Evolutionary conservation across 2,113 vertebrate species (phyloP).

Genomic region (Nyctibius bracteatus): DNA sequence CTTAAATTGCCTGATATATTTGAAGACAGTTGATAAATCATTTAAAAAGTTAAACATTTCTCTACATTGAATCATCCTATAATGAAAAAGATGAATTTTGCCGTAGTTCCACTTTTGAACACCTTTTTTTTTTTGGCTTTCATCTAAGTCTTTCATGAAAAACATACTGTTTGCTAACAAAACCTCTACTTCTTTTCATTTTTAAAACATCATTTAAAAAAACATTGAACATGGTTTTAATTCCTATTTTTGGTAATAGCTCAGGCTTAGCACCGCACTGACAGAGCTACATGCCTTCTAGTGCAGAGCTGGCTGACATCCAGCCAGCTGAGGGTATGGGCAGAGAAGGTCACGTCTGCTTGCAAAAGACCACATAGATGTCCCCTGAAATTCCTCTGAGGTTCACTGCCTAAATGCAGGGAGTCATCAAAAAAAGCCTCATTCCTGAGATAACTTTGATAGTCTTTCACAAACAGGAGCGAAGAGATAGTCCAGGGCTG

Average conservation of each 20-base stretch:
- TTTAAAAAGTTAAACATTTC: background rate
- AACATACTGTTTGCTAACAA: background rate
- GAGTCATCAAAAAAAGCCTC: background rate
- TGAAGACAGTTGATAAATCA: slow-evolving; percentile 26
- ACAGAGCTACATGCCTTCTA: background rate
- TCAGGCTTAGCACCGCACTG: background rate
- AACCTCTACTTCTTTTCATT: background rate
- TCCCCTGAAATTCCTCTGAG: background rate
- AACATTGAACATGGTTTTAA: background rate
- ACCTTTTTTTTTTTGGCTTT: background rate
- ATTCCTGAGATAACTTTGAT: background rate
- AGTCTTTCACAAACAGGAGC: background rate
- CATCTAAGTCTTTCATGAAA: background rate
- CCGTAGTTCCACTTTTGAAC: background rate
- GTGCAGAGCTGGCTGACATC: background rate
- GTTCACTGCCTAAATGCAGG: background rate
- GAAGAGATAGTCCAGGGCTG: accelerated
- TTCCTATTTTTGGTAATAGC: slow-evolving; percentile 33
- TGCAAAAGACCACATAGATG: background rate
- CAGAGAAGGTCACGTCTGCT: slow-evolving; percentile 7
- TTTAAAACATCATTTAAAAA: background rate
- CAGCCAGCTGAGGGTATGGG: background rate
- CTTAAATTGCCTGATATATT: background rate
- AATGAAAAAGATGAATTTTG: background rate
- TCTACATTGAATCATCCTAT: background rate